A percentile compares a stretch with the other conserved stretches of the same genome.
Conservation (phyloP, 1,140 invertebrate genomes). For the Adelges cooleyi region DNA sequence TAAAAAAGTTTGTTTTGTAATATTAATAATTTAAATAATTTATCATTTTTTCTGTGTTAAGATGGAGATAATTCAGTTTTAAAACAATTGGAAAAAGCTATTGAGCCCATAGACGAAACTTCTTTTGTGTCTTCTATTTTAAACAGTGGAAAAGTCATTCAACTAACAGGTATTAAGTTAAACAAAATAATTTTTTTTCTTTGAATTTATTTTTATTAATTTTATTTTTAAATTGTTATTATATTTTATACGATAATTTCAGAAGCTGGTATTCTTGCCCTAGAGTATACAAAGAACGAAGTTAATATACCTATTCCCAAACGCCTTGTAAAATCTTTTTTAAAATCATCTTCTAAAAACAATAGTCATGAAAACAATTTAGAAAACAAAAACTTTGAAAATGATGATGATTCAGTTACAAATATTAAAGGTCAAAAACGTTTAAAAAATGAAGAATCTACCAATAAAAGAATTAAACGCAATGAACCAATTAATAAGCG, state of each 20-base stretch:
- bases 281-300: constrained; percentile 18
- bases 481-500: neutral
- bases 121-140: constrained; percentile 25
- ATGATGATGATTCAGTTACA: neutral
- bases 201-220: neutral
- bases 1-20: no score
- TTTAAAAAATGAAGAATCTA: neutral
- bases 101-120: constrained; percentile 16
- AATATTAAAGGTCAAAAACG: neutral
- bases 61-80: constrained; percentile 18
- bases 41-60: neutral
- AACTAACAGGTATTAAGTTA: neutral
- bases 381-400: neutral
- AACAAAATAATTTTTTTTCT: neutral
- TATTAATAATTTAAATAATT: no score
- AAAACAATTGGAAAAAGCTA: constrained; percentile 15
- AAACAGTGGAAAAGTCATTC: constrained; percentile 24
- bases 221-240: constrained; percentile 5
- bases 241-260: no score
- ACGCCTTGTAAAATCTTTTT: neutral
- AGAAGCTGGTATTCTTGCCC: constrained; percentile 22
- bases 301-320: constrained; percentile 13
- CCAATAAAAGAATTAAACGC: neutral
- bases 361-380: neutral
- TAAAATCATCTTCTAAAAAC: neutral